phyloP scores from a whole-genome alignment of 2,113 vertebrate genomes.

The Hymenochirus boettgeri region DNA sequence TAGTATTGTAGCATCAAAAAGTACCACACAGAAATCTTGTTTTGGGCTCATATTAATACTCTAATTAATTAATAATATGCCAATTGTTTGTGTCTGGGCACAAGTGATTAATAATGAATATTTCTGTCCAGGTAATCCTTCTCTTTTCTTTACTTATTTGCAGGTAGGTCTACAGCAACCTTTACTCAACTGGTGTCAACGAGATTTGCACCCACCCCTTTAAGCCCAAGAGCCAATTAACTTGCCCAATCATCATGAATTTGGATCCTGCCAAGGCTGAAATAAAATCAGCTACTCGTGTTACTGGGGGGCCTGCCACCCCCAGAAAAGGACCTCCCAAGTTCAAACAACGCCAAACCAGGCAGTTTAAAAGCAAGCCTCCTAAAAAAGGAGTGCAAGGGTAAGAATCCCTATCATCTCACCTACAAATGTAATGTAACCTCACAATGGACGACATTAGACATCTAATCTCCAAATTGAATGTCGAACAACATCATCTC shows the following conservation, averaged over 20 bases:
- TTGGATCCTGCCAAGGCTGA: conserved; percentile 79
- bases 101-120: background rate
- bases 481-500: too few species aligned
- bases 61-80: too few species aligned
- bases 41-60: too few species aligned
- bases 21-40: too few species aligned
- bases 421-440: too few species aligned
- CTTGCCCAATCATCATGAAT: conserved; percentile 65
- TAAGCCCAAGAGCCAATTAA: conserved; percentile 7
- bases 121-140: background rate
- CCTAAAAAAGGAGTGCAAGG: conserved; percentile 92
- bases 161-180: background rate
- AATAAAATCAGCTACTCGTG: conserved; percentile 81
- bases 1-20: too few species aligned
- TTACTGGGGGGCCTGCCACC: conserved; percentile 82
- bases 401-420: conserved; percentile 56
- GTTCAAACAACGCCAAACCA: conserved; percentile 92
- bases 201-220: background rate
- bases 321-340: conserved; percentile 90
- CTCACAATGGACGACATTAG: too few species aligned
- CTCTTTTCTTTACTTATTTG: background rate
- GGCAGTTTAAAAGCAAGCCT: conserved; percentile 96
- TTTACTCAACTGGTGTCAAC: background rate
- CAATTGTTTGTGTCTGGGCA: background rate
- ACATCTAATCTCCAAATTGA: too few species aligned